phyloP scores from a whole-genome alignment of 2,113 vertebrate genomes.

The Egretta garzetta region DNA sequence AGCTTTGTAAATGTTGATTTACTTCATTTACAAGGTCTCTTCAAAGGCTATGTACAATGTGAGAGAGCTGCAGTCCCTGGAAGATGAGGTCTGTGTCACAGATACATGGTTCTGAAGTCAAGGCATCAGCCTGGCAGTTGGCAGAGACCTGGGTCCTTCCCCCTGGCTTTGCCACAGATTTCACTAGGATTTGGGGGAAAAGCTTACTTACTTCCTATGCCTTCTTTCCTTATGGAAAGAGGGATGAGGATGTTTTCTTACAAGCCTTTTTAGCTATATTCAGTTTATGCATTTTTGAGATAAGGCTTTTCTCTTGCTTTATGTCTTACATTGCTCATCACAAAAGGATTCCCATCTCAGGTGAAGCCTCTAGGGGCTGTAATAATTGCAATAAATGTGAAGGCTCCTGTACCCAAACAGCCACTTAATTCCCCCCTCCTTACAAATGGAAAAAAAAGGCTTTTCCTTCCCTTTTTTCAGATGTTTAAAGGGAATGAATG shows the following conservation, averaged over 20 bases:
- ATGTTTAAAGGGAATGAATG: neutral
- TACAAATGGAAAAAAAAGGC: neutral
- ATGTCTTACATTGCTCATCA: neutral
- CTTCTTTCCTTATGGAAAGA: neutral
- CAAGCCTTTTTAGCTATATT: neutral
- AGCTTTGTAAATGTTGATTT: neutral
- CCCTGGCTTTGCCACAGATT: neutral
- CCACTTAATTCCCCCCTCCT: neutral
- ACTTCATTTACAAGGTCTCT: neutral
- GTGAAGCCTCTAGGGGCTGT: neutral
- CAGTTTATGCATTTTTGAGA: neutral
- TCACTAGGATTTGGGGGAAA: neutral
- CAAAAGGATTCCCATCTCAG: neutral
- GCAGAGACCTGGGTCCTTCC: neutral
- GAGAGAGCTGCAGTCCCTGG: neutral
- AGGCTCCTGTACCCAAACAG: neutral
- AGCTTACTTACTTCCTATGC: neutral
- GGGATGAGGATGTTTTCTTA: neutral
- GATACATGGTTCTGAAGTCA: neutral
- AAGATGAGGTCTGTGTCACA: neutral
- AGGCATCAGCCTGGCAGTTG: neutral
- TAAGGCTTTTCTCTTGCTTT: neutral
- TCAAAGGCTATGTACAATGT: neutral
- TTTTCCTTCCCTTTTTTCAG: neutral
- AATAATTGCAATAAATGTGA: slow-evolving; percentile 20